Base-by-base conservation (phyloP, 1,140 invertebrate genomes). In the Pseudobourletiella spinata region DNA sequence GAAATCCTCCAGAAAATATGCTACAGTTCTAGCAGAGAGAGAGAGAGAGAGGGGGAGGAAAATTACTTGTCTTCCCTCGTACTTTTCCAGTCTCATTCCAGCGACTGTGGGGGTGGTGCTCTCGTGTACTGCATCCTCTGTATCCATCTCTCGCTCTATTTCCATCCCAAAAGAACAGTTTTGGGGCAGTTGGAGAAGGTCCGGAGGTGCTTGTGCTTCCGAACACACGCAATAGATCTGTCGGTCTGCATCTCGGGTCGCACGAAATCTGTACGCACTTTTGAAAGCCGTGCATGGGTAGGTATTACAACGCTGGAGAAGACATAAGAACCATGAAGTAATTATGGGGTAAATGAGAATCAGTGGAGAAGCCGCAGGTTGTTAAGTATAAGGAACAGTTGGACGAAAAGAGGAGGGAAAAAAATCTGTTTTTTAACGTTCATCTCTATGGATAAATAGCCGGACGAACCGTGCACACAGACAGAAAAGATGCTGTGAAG, bases 1-100 rank as follows among this genome's bases (percentile, higher is more conserved):
- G 28, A 26, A 4, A 51, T 51, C 20, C 14, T 25, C 14, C 2
- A 26, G 48, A 14, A 51, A 46, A 46, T 46, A 46, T 46, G 44
- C 44, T 46, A 46, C 48, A 51, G 48, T 26, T 51, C 22, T 51
- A 26, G 48, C 11, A 14, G 15, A 51, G 24, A 24, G 8, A n/a
- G 8, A n/a, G 32, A 39, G 32, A 39, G 8, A 39, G 24, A 11
- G n/a, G 48, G 48, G 48, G 48, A 51, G 48, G 48, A 51, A 51
- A 51, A 51, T 51, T 51, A 25, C 48, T 51, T 51, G 14, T 51
- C 14, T 51, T 51, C 6, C 6, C 44, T 46, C 6, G 44, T 46
- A 14, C 8, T 46, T 14, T 46, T 14, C 18, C 35, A n/a, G 8
- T 8, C n/a, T 11, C 35, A n/a, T 39, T 39, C 35, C 35, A 39